Evolutionary conservation across 2,888 invertebrate genomes (phyloP).

Genomic region (Incurvaria masculella): DNA sequence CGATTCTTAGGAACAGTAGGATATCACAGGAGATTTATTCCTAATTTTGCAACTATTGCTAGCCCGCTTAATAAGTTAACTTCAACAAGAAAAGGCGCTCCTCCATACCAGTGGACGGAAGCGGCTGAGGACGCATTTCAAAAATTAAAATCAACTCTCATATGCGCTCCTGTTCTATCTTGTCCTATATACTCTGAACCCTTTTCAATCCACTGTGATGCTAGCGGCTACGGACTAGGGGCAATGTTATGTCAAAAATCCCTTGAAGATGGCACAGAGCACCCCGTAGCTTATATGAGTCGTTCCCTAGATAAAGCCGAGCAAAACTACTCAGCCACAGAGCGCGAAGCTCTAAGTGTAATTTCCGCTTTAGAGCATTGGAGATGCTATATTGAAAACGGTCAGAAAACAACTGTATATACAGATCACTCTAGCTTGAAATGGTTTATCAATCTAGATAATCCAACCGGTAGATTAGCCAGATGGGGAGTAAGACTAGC

Average conservation of each 20-base stretch:
- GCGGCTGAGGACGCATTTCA: not conserved
- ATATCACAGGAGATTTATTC: not conserved
- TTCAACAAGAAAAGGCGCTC: not conserved
- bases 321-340: conserved; percentile 13
- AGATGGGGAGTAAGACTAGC: conserved; percentile 12
- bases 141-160: not conserved
- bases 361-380: conserved; percentile 9
- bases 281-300: conserved; percentile 11
- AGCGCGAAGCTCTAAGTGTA: conserved; percentile 13
- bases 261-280: conserved; percentile 11
- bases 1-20: not conserved
- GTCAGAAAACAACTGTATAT: conserved; percentile 2
- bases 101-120: not conserved
- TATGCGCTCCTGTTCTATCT: not conserved
- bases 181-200: conserved; percentile 12
- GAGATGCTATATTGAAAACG: conserved; percentile 8
- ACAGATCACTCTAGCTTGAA: conserved; percentile 10
- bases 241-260: conserved; percentile 14
- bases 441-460: conserved; percentile 9
- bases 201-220: conserved; percentile 15
- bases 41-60: not conserved
- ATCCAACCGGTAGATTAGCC: conserved; percentile 11
- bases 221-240: not conserved
- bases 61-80: not conserved
- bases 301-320: conserved; percentile 7